Conservation (phyloP, 2,113 vertebrate genomes). For the Cynoglossus semilaevis region DNA sequence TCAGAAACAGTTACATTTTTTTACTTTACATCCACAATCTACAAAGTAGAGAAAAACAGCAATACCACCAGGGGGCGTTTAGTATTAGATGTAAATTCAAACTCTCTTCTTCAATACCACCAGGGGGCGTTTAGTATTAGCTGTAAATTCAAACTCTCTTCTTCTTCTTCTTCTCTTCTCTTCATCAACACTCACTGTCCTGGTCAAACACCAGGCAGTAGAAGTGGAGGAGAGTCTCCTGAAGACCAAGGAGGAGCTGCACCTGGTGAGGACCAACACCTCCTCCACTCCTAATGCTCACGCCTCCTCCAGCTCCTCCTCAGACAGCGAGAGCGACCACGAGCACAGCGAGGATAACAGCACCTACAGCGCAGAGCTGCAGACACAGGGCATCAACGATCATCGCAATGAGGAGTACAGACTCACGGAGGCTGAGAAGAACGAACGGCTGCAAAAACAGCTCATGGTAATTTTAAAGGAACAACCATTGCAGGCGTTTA, state of each 20-base stretch:
- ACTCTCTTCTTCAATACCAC: no score
- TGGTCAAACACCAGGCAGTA: conserved; percentile 60
- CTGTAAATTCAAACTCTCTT: no score
- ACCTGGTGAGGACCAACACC: conserved; percentile 75
- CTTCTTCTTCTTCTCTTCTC: no score
- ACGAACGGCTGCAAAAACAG: conserved; percentile 85
- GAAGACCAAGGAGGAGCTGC: conserved; percentile 91
- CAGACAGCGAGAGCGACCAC: conserved; percentile 66
- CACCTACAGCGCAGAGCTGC: conserved; percentile 89
- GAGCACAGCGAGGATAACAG: conserved; percentile 80
- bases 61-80: no score
- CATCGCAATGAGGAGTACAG: conserved; percentile 88
- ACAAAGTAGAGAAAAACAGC: no score
- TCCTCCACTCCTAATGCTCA: conserved; percentile 31
- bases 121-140: no score
- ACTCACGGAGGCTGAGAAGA: conserved; percentile 91
- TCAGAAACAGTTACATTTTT: no score
- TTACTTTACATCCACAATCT: no score
- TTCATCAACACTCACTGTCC: no score
- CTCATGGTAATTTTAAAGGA: conserved; percentile 81
- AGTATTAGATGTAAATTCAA: no score
- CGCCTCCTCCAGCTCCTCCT: conserved; percentile 63
- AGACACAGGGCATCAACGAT: conserved; percentile 80
- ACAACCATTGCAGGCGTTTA: no score
- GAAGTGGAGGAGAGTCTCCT: conserved; percentile 88